Percentiles rank a stretch among this genome's conserved stretches.
Conservation (phyloP, 92 coral and sea anemone species). For the Meandrina meandrites region DNA sequence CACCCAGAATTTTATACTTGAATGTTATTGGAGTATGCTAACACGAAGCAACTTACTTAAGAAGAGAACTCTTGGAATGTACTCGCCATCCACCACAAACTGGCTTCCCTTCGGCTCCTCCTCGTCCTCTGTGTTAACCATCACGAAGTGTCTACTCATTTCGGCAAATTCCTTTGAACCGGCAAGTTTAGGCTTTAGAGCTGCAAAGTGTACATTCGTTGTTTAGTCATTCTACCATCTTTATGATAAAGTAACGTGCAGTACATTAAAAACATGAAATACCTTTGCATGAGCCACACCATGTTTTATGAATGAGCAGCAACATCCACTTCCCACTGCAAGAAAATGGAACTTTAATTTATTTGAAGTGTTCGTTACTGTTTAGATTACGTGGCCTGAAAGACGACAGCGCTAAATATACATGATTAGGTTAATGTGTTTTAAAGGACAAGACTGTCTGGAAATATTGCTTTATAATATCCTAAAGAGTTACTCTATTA, state of each 20-base stretch:
- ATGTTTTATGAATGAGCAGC: slow-evolving; percentile 77
- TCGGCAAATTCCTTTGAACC: slow-evolving; percentile 72
- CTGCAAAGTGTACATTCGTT: slow-evolving; percentile 23
- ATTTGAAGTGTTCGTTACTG: not conserved
- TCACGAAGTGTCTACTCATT: slow-evolving; percentile 80
- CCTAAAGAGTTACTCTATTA: no score
- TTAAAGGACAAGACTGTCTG: no score
- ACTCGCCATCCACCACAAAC: slow-evolving; percentile 88
- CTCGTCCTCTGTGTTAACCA: slow-evolving; percentile 96
- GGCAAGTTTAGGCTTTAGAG: slow-evolving; percentile 89
- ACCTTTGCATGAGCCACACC: slow-evolving; percentile 94
- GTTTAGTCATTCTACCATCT: not conserved
- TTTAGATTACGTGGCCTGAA: not conserved
- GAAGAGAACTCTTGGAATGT: slow-evolving; percentile 86
- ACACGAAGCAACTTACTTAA: slow-evolving; percentile 63
- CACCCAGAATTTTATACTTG: not conserved
- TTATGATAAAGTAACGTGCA: not conserved
- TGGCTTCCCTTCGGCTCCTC: slow-evolving; percentile 96
- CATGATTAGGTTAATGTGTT: no score
- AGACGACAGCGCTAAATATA: no score
- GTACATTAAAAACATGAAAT: not conserved
- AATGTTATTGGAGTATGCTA: not conserved
- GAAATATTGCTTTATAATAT: no score
- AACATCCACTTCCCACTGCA: slow-evolving; percentile 75
- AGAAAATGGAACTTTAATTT: not conserved